Conservation (phyloP, 2,888 invertebrate genomes). For the Netelia fuscicornis region DNA sequence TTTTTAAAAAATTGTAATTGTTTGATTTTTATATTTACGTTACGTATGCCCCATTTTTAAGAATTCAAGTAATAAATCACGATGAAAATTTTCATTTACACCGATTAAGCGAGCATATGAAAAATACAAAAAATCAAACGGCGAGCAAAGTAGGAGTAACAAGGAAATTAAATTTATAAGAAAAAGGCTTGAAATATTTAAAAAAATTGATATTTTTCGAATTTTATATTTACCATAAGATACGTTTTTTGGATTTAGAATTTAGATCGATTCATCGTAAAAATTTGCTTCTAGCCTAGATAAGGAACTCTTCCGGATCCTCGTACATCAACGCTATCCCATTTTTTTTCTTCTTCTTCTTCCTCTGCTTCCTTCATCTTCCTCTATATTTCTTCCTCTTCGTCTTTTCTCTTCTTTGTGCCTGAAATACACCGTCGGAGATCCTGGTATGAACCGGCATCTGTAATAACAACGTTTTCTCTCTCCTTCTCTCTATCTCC, state of each 20-base stretch:
- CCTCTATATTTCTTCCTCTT: slow-evolving; percentile 63
- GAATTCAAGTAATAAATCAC: slow-evolving; percentile 9
- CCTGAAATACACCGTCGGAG: slow-evolving; percentile 81
- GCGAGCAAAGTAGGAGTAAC: too few relatives aligned
- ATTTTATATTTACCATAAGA: too few relatives aligned
- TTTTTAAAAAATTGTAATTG: too few relatives aligned
- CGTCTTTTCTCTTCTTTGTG: slow-evolving; percentile 79
- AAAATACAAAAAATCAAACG: too few relatives aligned
- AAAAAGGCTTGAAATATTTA: too few relatives aligned
- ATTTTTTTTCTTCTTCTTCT: slow-evolving; percentile 72
- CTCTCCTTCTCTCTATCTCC: slow-evolving; percentile 60
- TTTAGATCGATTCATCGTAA: too few relatives aligned
- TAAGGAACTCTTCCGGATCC: slow-evolving; percentile 44
- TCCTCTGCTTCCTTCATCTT: slow-evolving; percentile 64
- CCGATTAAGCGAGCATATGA: too few relatives aligned
- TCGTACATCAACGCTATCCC: slow-evolving; percentile 60
- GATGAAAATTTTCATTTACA: slow-evolving; percentile 2
- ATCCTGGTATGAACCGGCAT: slow-evolving; percentile 80
- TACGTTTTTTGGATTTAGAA: too few relatives aligned
- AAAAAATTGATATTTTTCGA: too few relatives aligned
- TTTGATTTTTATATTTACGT: too few relatives aligned
- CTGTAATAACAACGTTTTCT: slow-evolving; percentile 81
- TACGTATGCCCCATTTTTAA: slow-evolving; percentile 12
- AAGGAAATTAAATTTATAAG: too few relatives aligned
- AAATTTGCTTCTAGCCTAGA: background rate